phyloP scores from a whole-genome alignment of 2,797 vertebrate species.

The Gallirallus australis region DNA sequence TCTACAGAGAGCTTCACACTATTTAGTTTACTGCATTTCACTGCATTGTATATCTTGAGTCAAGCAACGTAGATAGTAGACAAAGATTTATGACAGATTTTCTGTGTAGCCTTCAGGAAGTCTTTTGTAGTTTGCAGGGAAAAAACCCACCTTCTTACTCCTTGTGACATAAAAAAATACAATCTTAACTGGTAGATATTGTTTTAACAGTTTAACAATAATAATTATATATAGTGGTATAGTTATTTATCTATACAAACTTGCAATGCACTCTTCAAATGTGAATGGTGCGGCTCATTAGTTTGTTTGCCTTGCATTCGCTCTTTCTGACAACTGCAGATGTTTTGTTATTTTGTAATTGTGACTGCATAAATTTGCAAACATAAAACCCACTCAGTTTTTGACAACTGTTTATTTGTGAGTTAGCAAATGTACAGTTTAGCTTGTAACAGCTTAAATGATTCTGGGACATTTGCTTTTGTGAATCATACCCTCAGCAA shows the following conservation, averaged over 20 bases:
- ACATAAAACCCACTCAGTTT: background rate
- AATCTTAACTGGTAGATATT: background rate
- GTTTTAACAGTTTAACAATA: background rate
- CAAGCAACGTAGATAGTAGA: background rate
- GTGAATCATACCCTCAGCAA: background rate
- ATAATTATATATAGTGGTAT: background rate
- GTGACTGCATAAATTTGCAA: conserved; percentile 38
- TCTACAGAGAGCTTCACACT: background rate
- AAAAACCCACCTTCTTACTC: background rate
- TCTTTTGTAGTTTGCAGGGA: background rate
- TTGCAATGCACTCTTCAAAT: background rate
- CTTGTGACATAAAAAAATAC: background rate
- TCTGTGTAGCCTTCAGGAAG: background rate
- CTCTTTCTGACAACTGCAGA: conserved; percentile 20
- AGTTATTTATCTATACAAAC: background rate
- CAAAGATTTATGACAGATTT: background rate
- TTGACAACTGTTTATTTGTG: background rate
- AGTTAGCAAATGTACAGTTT: background rate
- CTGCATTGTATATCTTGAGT: background rate
- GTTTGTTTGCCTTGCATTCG: background rate
- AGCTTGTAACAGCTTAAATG: background rate
- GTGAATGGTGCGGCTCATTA: background rate
- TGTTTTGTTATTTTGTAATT: conserved; percentile 42
- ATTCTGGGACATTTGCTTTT: background rate
- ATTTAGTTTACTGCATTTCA: background rate